A percentile compares a stretch with the other conserved stretches of the same genome.
Evolutionary conservation across 2,797 vertebrate genomes (phyloP).

Genomic region (Urocyon cinereoargenteus): DNA sequence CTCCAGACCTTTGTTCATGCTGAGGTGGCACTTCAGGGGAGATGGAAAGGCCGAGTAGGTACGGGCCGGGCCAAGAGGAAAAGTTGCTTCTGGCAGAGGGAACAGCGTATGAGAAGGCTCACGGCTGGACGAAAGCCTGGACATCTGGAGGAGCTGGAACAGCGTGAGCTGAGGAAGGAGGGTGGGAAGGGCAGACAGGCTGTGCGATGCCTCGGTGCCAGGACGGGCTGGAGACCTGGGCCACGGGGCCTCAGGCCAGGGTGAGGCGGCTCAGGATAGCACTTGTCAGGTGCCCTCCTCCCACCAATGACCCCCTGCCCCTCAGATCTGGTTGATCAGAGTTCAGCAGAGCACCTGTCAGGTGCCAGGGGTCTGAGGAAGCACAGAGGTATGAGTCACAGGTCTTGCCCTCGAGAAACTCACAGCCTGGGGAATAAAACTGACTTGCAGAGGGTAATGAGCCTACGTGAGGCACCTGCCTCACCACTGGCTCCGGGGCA

Average conservation of each 20-base stretch:
- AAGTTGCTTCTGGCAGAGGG: neutral
- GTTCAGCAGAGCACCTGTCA: neutral
- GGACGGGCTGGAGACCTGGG: neutral
- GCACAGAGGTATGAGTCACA: neutral
- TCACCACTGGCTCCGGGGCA: no score
- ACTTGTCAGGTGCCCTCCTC: neutral
- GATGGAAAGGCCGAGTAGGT: neutral
- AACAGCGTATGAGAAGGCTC: neutral
- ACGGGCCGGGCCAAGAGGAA: neutral
- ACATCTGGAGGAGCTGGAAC: neutral
- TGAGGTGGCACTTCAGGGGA: neutral
- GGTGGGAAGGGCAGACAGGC: neutral
- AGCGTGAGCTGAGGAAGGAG: neutral
- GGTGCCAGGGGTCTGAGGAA: neutral
- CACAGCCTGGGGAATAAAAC: neutral
- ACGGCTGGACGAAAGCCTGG: neutral
- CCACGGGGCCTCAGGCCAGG: fast-evolving
- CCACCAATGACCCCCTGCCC: neutral
- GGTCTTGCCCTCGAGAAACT: neutral
- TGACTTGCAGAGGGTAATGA: neutral
- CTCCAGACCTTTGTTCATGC: neutral
- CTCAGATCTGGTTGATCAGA: neutral
- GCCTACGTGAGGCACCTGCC: fast-evolving
- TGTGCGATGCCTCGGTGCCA: neutral
- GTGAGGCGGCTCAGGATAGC: neutral